Conservation (phyloP, 1,140 invertebrate genomes). For the Oryctes rhinoceros region DNA sequence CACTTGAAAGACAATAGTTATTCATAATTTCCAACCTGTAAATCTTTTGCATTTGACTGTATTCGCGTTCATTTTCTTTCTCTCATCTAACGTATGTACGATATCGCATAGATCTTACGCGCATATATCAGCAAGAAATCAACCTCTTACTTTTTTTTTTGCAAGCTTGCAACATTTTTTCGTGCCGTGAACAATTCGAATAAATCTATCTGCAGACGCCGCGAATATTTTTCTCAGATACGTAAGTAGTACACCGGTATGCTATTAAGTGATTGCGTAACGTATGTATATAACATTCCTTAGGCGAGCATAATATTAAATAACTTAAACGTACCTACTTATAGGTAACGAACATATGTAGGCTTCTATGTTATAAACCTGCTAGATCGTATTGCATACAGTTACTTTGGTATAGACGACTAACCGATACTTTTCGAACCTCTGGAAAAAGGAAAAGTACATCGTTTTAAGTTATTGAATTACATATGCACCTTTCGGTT, state of each 20-base stretch:
- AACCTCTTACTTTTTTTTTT: constrained; percentile 14
- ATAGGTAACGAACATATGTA: too few species aligned
- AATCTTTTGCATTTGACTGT: neutral
- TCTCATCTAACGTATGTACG: neutral
- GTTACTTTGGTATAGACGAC: too few species aligned
- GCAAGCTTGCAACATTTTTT: constrained; percentile 4
- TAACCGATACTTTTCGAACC: too few species aligned
- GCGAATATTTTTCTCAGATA: constrained; percentile 15
- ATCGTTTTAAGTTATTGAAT: too few species aligned
- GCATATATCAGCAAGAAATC: neutral
- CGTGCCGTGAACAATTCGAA: constrained; percentile 14
- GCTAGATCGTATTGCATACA: too few species aligned
- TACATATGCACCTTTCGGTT: too few species aligned
- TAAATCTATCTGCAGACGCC: constrained; percentile 12
- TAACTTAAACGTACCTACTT: neutral
- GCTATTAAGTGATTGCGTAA: constrained; percentile 18
- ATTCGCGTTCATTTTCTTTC: neutral
- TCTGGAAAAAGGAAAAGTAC: too few species aligned
- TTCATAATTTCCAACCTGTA: too few species aligned
- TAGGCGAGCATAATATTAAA: constrained; percentile 19
- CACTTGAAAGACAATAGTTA: too few species aligned
- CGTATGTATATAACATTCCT: constrained; percentile 14
- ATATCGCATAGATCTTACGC: neutral
- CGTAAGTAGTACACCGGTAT: constrained; percentile 18
- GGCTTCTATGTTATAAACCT: too few species aligned